Evolutionary conservation across 2,888 invertebrate genomes (phyloP), one percentile per base, ranked within the genome.

Genomic region (Drosophila parthenogenetica): DNA sequence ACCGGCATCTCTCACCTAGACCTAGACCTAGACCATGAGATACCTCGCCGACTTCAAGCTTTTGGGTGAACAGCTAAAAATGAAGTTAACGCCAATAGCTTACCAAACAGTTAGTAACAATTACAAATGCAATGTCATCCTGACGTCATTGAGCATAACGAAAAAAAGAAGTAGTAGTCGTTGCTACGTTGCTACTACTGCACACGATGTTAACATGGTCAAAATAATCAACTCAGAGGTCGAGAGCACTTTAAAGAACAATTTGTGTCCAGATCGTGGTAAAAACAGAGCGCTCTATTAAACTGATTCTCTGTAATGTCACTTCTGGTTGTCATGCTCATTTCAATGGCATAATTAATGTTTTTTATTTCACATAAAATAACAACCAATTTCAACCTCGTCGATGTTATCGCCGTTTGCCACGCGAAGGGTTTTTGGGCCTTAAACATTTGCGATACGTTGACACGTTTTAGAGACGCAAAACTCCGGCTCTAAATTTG

Each of bases 11-110:
- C 67, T 37, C 25, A 66, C 68, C 77, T 79, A 87, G 87, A 85
- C 81, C 85, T 80, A 85, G 85, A 81, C 80, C 80, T 69, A 81
- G 80, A 76, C 87, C 87, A 65, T 81, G 85, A 89, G 74, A 66
- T 66, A 43, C 35, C 37, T 35, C 19, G 59, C 45, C 45, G 14
- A 37, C 55, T 32, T 14, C 29, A 40, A 60, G 62, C 51, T 69
- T 50, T 45, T 35, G 39, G 11, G 10, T 40, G 25, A n/a, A n/a
- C n/a, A n/a, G 43, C 5, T 10, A 35, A 55, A 59, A 16, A 16
- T 16, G 16, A 43, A 53, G 25, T 37, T 50, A 32, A 39, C 54
- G 32, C 17, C 45, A 57, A 73, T 25, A 25, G 29, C 32, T 73
- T 68, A 73, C 39, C 22, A 53, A 62, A 69, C 79, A 69, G 76